Evolutionary conservation across 2,113 vertebrate species (phyloP).

Genomic region (Cepphus grylle): DNA sequence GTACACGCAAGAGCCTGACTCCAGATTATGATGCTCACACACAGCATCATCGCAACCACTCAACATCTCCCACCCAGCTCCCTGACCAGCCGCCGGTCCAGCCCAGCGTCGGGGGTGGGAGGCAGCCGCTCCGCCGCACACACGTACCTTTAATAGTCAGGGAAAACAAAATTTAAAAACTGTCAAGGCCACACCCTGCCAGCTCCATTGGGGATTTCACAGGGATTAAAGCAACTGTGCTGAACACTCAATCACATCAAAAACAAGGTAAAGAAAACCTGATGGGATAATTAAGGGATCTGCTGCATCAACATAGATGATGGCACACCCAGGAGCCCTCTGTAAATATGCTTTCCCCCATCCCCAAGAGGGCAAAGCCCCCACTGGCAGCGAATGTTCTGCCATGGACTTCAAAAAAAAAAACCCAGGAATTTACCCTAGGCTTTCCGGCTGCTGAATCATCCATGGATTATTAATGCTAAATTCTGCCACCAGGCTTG

Average conservation of each 20-base stretch:
- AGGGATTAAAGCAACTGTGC: constrained; percentile 9
- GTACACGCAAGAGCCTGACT: not conserved
- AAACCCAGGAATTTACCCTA: not conserved
- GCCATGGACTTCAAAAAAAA: not conserved
- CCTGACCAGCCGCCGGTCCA: rapidly evolving
- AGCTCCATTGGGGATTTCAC: not conserved
- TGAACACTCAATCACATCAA: not conserved
- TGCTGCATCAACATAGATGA: not conserved
- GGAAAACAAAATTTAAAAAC: not conserved
- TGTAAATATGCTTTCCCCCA: not conserved
- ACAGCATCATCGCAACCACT: not conserved
- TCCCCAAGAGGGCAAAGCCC: not conserved
- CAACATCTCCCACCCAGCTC: not conserved
- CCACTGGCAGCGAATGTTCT: not conserved
- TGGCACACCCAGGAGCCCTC: not conserved
- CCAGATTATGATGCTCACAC: not conserved
- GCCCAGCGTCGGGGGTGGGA: rapidly evolving
- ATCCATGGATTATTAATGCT: not conserved
- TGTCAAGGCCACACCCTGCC: not conserved
- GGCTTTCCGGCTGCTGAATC: not conserved
- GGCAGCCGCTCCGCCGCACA: not conserved
- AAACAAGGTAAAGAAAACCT: not conserved
- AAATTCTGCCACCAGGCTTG: not conserved
- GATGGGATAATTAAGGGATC: constrained; percentile 29
- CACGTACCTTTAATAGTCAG: not conserved